Conservation (phyloP, 2,113 vertebrate species). For the Cebidichthys violaceus region DNA sequence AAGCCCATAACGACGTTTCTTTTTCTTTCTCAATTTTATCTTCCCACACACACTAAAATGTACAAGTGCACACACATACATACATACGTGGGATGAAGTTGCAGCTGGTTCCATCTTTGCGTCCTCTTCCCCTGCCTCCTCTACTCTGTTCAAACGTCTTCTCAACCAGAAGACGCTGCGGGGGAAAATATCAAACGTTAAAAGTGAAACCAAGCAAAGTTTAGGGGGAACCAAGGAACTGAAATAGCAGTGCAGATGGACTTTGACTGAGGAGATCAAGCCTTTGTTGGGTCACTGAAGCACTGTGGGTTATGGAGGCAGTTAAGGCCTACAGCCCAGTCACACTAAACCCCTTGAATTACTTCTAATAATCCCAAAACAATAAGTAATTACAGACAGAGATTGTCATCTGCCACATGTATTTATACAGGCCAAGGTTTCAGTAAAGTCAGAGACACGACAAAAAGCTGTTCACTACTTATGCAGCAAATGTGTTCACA, state of each 20-base stretch:
- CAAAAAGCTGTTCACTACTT: neutral
- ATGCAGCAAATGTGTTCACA: neutral
- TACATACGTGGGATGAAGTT: neutral
- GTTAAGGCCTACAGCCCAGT: neutral
- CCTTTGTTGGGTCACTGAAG: neutral
- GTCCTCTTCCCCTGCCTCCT: neutral
- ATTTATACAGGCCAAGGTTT: neutral
- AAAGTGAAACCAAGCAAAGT: neutral
- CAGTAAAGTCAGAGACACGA: neutral
- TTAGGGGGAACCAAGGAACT: neutral
- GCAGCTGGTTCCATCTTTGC: neutral
- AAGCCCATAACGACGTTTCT: neutral
- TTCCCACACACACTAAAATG: neutral
- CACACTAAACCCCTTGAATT: neutral
- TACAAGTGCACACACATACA: neutral
- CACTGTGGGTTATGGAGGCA: neutral
- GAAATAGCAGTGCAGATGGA: neutral
- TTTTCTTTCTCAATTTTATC: neutral
- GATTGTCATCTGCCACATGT: neutral
- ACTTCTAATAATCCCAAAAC: neutral
- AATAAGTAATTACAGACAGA: neutral
- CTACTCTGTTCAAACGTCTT: no score
- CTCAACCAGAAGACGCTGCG: conserved; percentile 83
- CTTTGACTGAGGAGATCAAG: neutral
- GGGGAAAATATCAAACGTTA: neutral